Base-by-base conservation (phyloP, 2,113 vertebrate genomes). In the Hymenochirus boettgeri region DNA sequence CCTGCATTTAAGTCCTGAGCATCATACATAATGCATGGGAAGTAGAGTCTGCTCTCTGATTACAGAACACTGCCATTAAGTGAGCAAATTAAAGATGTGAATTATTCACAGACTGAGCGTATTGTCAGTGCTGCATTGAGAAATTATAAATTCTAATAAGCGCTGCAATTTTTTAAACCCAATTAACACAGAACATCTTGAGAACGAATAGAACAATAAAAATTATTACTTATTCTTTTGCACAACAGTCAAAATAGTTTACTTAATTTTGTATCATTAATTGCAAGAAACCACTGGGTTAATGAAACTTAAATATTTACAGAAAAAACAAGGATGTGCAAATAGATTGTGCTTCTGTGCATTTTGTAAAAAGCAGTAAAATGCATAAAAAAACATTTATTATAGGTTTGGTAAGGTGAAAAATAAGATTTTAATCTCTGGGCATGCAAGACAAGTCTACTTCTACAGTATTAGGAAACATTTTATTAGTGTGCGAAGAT, bases 61-160 rank as follows among this genome's bases (percentile, higher is more conserved):
- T 92, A 90, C 86, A 87, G 86, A 89, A 86, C 85, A 89, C 86
- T 90, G 88, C 89, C 88, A 90, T 91, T 91, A 89, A 89, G 86
- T 87, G 89, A 89, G 89, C 88, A 90, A 92, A 90, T 90, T 91
- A 90, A 87, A 90, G 88, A 92, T 85, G 88, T 90, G 88, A 91
- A 91, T 92, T 89, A 92, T 91, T 92, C 89, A 90, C 86, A 89
- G 86, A 79, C 86, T 86, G 84, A 83, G 87, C 84, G 86, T 86
- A 90, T 88, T 90, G 87, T 89, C 86, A 86, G 81, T 79, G 79
- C 86, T 89, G 87, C 88, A 89, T 90, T 87, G 86, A 89, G 86
- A 86, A 91, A 90, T 91, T 91, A 90, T 87, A 90, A 91, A 88
- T 91, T 91, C 88, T 90, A 90, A 91, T 91, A 89, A 89, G 88